Base-by-base conservation (phyloP, 1,140 invertebrate species). In the Heliconius eleuchia region DNA sequence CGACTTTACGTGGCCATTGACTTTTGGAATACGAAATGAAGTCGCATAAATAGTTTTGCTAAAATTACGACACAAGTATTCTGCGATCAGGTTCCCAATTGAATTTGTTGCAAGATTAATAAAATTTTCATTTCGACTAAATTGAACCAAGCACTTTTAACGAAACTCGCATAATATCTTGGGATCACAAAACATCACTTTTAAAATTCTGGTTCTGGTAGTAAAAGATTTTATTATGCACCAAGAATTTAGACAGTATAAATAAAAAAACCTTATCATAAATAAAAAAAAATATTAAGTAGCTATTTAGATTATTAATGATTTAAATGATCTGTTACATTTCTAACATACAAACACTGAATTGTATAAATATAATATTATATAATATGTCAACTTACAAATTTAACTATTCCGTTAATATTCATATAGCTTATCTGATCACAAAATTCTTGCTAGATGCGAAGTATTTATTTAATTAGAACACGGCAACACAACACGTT, bases 1-100 rank as follows among this genome's bases (percentile, higher is more conserved):
- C 71, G 76, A 73, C 66, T 83, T 80, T 82, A 83, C 80, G 74
- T 85, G 84, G 83, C 80, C 83, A 81, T 88, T 85, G 86, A 85
- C 82, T 85, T 87, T 84, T 79, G 71, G 77, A 74, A 79, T 80
- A 74, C 81, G 80, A 81, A 83, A 79, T 73, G 80, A 84, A 77
- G 46, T 71, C 60, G 60, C 60, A 66, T 66, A 30, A 66, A 66
- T 66, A 66, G 60, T 66, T 30, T 30, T 66, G 27, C 27, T 66
- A 66, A 66, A 66, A 30, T 66, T 66, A 66, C 60, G 60, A 66
- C 60, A 66, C 60, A 66, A 66, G 60, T 66, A 66, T 66, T 66
- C 4, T n/a, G 60, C 60, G 23, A 30, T 66, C 60, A 66, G 60
- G 60, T 66, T 66, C 60, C 60, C 23, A 30, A 66, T 66, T 66